Evolutionary conservation across 1,140 invertebrate species (phyloP).

Genomic region (Aphaenogaster floridana): DNA sequence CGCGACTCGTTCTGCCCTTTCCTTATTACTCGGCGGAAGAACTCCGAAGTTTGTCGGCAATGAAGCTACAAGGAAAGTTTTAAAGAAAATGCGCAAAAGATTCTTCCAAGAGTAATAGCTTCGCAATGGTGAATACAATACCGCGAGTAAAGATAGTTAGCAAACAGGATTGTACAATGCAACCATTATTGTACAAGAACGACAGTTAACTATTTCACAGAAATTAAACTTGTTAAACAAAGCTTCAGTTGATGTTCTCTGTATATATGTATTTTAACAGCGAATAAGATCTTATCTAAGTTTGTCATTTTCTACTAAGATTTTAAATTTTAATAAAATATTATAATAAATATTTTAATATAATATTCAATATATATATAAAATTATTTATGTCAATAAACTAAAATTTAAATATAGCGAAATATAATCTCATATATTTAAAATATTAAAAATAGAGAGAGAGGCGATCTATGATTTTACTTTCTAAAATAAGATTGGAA

Average conservation of each 20-base stretch:
- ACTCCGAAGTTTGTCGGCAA: constrained; percentile 40
- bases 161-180: constrained; percentile 4
- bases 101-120: constrained; percentile 38
- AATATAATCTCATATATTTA: neutral
- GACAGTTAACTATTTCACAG: constrained; percentile 10
- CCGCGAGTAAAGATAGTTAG: neutral
- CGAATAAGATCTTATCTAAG: neutral
- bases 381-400: neutral
- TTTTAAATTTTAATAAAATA: constrained; percentile 2
- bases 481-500: neutral
- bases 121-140: constrained; percentile 24
- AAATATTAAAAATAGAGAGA: neutral
- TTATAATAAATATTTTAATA: neutral
- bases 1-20: constrained; percentile 20
- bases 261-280: neutral
- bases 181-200: constrained; percentile 6
- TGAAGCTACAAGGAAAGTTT: constrained; percentile 48
- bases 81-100: constrained; percentile 47
- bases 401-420: neutral
- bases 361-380: neutral
- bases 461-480: neutral
- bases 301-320: neutral
- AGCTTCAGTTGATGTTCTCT: neutral
- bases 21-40: constrained; percentile 32
- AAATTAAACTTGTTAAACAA: constrained; percentile 7